Percentiles rank a stretch among this genome's conserved stretches.
These are phyloP conservation scores for Papilio elwesi DNA, from an alignment of 2,888 invertebrate genomes.

Conservation along the genomic window DNA sequence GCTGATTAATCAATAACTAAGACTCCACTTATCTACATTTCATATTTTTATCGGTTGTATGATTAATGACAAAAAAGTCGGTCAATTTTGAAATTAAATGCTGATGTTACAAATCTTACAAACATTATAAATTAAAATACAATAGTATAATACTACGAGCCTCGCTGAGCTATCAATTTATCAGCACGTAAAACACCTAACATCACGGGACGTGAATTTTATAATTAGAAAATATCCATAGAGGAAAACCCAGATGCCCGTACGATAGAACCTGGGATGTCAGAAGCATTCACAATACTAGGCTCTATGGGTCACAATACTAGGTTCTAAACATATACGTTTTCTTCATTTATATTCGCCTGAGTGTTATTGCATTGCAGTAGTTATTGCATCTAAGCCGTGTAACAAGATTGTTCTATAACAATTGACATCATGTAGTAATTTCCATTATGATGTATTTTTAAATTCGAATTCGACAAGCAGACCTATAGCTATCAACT, in stretches of 20 bases:
- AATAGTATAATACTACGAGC: background rate
- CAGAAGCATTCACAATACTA: too few species aligned
- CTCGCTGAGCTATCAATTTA: background rate
- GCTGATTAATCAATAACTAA: background rate
- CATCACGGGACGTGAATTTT: conserved; percentile 1
- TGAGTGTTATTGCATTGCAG: too few species aligned
- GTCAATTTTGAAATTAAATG: background rate
- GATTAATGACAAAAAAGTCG: background rate
- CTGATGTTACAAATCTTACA: background rate
- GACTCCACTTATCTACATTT: background rate
- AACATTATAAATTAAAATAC: background rate
- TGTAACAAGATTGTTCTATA: too few species aligned
- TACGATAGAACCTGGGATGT: background rate
- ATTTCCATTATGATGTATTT: too few species aligned
- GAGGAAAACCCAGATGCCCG: background rate
- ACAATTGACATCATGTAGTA: too few species aligned
- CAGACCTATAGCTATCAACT: too few species aligned
- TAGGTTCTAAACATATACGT: too few species aligned
- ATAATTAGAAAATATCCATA: background rate
- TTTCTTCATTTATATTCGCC: too few species aligned
- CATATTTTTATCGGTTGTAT: background rate
- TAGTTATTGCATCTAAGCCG: too few species aligned
- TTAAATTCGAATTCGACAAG: too few species aligned
- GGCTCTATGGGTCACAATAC: too few species aligned
- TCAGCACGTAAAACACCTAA: conserved; percentile 7